Base-by-base conservation (phyloP, 2,888 invertebrate species). In the Spicauda simplicius region DNA sequence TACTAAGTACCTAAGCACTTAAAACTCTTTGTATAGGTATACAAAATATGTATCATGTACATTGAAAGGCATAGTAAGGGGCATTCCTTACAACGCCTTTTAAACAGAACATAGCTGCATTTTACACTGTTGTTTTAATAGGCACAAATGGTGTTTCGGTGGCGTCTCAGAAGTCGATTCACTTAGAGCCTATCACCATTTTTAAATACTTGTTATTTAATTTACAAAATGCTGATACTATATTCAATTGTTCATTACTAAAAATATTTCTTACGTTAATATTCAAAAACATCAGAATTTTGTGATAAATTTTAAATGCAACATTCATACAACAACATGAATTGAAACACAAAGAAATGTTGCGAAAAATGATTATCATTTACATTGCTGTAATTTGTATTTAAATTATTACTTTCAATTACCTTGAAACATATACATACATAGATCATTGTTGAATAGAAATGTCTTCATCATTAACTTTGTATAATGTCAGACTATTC, bases 371-470 rank as follows among this genome's bases (percentile, higher is more conserved):
- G 48, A 16, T 16, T 48, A 48, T 48, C 48, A 48, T 48, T 48
- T 48, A 16, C 16, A 48, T 16, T 48, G 48, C 7, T 16, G 48
- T 48, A 48, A 48, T 48, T 48, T 48, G 48, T 48, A 48, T 48
- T 48, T 48, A 48, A 48, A 48, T 48, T 48, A 48, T 2, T 16
- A 48, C 48, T 48, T 48, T 48, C 48, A 48, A 56, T 33, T 56
- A 56, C 56, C 56, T 56, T 56, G 56, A 56, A 18, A 56, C 37
- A 18, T 16, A 56, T 18, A 37, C 16, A 48, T 48, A 16, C 16
- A 16, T 48, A 16, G 16, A 16, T 48, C 0, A 16, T 6, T 5
- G 48, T 48, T 48, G 16, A 48, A 48, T 48, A 5, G 48, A 48
- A 48, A 48, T 16, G 48, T 1, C 16, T 16, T 48, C 14, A 6